Base-by-base conservation (phyloP, 2,888 invertebrate species). In the Rhagophthalmus giganteus region DNA sequence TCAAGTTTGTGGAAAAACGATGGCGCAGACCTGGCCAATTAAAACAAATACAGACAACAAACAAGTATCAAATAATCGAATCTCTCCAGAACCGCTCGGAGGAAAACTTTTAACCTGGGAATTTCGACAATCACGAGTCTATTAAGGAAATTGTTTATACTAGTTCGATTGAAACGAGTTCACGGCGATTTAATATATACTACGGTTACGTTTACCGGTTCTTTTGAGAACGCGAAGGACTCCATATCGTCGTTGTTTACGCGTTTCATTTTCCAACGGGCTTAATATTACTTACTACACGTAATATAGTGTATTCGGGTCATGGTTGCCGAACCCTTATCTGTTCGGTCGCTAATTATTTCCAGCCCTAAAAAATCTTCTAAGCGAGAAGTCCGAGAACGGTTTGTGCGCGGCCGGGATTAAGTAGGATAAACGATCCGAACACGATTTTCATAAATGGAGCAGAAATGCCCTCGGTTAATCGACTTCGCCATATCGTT, bases 311-410 rank as follows among this genome's bases (percentile, higher is more conserved):
- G 51, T 51, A 57, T 57, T 57, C 57, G 37, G 40, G 54, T 49
- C 48, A 44, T 46, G 51, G 57, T 54, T 57, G 54, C 51, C 54
- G 51, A 57, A 57, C 54, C 57, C 54, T 57, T 57, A 51, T 57
- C 51, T 54, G 44, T 54, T 54, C 48, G 51, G 42, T 16, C 51
- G 33, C 32, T 49, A 45, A 55, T 55, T 55, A 55, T 51, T 55
- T 51, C n/a, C n/a, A n/a, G n/a, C n/a, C n/a, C n/a, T n/a, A n/a
- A n/a, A n/a, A n/a, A n/a, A n/a, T n/a, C n/a, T n/a, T n/a, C n/a
- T n/a, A n/a, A n/a, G n/a, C n/a, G n/a, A n/a, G n/a, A n/a, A n/a
- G n/a, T n/a, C n/a, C n/a, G n/a, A n/a, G n/a, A n/a, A n/a, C n/a
- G n/a, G n/a, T n/a, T n/a, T n/a, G n/a, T n/a, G n/a, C n/a, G n/a